phyloP scores from a whole-genome alignment of 1,140 invertebrate species.

The Meloidogyne floridensis region DNA sequence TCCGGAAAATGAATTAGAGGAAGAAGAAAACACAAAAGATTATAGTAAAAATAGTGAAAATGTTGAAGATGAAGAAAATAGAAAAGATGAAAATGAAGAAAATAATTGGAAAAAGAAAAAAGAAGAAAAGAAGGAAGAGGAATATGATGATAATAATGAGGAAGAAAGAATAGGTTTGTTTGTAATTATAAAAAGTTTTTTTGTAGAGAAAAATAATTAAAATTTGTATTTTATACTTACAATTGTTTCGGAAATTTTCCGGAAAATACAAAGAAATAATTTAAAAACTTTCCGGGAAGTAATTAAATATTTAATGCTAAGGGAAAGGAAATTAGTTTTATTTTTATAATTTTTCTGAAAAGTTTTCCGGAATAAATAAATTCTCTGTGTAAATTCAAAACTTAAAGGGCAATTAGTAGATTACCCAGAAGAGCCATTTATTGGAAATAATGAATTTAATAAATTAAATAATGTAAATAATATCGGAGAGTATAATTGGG shows the following conservation, averaged over 20 bases:
- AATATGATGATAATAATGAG: conserved; percentile 6
- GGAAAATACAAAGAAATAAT: not conserved
- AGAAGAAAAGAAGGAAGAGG: not conserved
- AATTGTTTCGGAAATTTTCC: not conserved
- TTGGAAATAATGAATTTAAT: not conserved
- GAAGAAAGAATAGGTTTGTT: not conserved
- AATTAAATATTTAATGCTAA: no score
- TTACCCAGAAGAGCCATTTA: conserved; percentile 7
- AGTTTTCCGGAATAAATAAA: not conserved
- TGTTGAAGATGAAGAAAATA: not conserved
- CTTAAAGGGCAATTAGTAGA: not conserved
- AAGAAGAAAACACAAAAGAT: not conserved
- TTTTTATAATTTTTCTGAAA: not conserved
- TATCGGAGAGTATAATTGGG: not conserved
- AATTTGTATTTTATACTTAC: not conserved
- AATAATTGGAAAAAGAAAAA: not conserved
- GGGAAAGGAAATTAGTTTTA: no score
- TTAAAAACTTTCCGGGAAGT: no score
- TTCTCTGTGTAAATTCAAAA: not conserved
- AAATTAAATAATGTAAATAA: conserved; percentile 11
- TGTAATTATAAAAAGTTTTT: no score
- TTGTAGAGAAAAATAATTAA: not conserved
- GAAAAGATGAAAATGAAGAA: conserved; percentile 3
- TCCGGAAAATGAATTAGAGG: not conserved
- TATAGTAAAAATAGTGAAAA: not conserved